Evolutionary conservation across 2,113 vertebrate genomes (phyloP).

Genomic region (Emydura subglobosa): DNA sequence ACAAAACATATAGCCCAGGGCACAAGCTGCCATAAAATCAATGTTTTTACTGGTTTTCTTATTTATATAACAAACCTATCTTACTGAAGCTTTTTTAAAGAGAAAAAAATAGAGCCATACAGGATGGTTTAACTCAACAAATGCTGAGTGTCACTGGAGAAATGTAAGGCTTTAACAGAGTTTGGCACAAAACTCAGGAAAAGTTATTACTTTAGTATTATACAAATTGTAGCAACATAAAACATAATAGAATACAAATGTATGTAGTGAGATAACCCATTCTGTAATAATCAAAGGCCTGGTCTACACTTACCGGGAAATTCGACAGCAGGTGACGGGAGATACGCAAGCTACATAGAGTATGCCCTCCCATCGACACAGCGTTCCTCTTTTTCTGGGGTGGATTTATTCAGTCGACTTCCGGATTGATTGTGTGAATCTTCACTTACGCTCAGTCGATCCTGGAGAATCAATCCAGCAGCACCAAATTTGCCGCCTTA

Average conservation of each 20-base stretch:
- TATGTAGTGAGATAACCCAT: not conserved
- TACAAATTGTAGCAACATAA: not conserved
- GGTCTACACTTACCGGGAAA: too few species aligned
- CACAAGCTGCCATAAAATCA: slow-evolving; percentile 58
- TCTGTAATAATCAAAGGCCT: too few species aligned
- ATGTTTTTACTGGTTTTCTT: slow-evolving; percentile 59
- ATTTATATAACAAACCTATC: slow-evolving; percentile 36
- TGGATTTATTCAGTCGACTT: too few species aligned
- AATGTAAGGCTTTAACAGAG: not conserved
- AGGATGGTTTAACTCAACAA: not conserved
- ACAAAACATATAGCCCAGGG: slow-evolving; percentile 62
- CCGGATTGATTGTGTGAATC: too few species aligned
- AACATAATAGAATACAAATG: not conserved
- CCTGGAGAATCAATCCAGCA: too few species aligned
- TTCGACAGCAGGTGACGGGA: too few species aligned
- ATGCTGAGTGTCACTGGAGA: not conserved
- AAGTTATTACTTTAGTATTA: not conserved
- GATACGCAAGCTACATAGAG: too few species aligned
- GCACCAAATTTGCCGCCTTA: too few species aligned
- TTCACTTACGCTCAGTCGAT: too few species aligned
- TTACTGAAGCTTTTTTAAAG: not conserved
- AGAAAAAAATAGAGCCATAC: not conserved
- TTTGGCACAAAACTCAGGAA: not conserved
- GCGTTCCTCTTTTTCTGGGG: too few species aligned
- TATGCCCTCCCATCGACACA: too few species aligned